A percentile compares a stretch with the other conserved stretches of the same genome.
Evolutionary conservation across 2,888 invertebrate species (phyloP).

Genomic region (Merodon equestris): DNA sequence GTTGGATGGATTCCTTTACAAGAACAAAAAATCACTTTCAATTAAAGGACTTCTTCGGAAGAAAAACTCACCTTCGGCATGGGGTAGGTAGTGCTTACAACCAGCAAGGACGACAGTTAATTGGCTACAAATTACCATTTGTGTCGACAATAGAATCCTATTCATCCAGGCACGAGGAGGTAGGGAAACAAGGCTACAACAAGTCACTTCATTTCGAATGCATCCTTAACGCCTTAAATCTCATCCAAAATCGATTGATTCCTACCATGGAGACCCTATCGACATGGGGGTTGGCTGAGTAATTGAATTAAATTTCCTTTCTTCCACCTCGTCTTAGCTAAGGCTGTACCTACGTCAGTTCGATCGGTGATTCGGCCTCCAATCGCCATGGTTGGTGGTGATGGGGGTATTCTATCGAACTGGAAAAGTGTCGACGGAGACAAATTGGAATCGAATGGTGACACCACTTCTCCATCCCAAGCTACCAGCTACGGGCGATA

Average conservation of each 20-base stretch:
- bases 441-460: constrained; percentile 60
- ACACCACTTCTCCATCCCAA: constrained; percentile 17
- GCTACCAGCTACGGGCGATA: no score
- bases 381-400: constrained; percentile 40
- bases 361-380: not conserved
- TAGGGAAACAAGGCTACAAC: constrained; percentile 4
- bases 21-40: constrained; percentile 44
- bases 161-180: constrained; percentile 12
- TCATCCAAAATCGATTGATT: constrained; percentile 45
- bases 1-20: constrained; percentile 28
- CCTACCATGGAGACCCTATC: constrained; percentile 27
- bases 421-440: constrained; percentile 62
- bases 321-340: not conserved
- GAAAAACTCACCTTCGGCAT: not conserved
- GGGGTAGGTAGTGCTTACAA: not conserved
- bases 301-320: constrained; percentile 61
- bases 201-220: constrained; percentile 34
- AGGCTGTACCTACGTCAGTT: not conserved
- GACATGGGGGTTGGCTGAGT: constrained; percentile 35
- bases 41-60: constrained; percentile 41
- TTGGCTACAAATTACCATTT: constrained; percentile 64
- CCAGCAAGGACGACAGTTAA: constrained; percentile 50
- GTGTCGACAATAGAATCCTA: constrained; percentile 55
- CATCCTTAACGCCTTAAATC: constrained; percentile 36
- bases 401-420: constrained; percentile 40